Percentiles rank a stretch among this genome's conserved stretches.
Conservation (phyloP, 2,797 vertebrate genomes). For the Philypnodon macrostomus region DNA sequence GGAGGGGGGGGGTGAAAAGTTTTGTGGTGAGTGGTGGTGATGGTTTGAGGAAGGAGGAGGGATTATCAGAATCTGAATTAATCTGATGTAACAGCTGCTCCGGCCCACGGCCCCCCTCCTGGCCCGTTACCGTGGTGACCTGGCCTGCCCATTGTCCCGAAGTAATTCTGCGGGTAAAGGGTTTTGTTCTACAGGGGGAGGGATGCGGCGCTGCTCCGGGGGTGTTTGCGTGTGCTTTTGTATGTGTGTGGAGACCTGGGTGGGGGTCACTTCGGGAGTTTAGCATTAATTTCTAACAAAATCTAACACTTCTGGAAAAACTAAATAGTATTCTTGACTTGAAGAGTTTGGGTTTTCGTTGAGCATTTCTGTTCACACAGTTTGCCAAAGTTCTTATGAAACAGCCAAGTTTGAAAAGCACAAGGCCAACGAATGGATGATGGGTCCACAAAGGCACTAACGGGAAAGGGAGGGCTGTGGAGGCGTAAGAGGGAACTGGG, state of each 20-base stretch:
- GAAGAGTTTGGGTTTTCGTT: background rate
- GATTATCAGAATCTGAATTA: slow-evolving; percentile 91
- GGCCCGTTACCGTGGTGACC: slow-evolving; percentile 88
- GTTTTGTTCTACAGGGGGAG: slow-evolving; percentile 77
- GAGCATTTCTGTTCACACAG: slow-evolving; percentile 1
- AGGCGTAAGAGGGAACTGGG: slow-evolving; percentile 63
- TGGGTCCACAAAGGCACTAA: slow-evolving; percentile 59
- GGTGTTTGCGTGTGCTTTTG: slow-evolving; percentile 63
- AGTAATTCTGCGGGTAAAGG: slow-evolving; percentile 81
- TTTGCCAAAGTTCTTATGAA: slow-evolving; percentile 27
- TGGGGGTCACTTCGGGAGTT: slow-evolving; percentile 62
- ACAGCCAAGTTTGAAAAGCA: slow-evolving; percentile 21
- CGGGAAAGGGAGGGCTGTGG: slow-evolving; percentile 52
- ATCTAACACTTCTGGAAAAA: slow-evolving; percentile 30
- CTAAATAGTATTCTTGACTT: slow-evolving; percentile 6
- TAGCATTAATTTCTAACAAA: slow-evolving; percentile 42
- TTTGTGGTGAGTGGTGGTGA: slow-evolving; percentile 69
- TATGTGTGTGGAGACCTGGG: too few species aligned
- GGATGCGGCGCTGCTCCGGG: slow-evolving; percentile 58
- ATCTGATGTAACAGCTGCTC: slow-evolving; percentile 97
- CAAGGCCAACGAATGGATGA: slow-evolving; percentile 51
- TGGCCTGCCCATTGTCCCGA: slow-evolving; percentile 83
- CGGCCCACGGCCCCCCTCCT: slow-evolving; percentile 84
- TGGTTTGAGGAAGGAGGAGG: slow-evolving; percentile 72
- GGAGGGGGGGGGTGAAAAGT: slow-evolving; percentile 55